Base-by-base conservation (phyloP, 2,888 invertebrate species). In the Molorchus minor region DNA sequence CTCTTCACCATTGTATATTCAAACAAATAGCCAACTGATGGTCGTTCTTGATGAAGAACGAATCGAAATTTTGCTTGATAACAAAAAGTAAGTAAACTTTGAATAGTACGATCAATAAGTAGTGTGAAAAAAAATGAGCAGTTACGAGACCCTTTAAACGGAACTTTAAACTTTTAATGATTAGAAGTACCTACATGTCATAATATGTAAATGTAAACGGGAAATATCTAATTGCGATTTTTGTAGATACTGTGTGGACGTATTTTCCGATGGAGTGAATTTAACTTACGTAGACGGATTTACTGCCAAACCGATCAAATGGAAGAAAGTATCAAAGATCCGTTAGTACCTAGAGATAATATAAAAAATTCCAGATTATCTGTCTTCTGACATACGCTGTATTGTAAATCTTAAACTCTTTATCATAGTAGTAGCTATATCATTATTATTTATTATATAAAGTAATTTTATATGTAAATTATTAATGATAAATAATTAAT, bases 191-290 rank as follows among this genome's bases (percentile, higher is more conserved):
- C n/a, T n/a, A n/a, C n/a, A n/a, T n/a, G n/a, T n/a, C n/a, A n/a
- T n/a, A n/a, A n/a, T 33, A 33, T 33, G 33, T 33, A 7, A 2
- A 5, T 33, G 33, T 3, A 7, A 5, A 33, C 10, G n/a, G n/a
- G n/a, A n/a, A n/a, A n/a, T n/a, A n/a, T n/a, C n/a, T n/a, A n/a
- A n/a, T n/a, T 38, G 4, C 30, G 30, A 16, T 20, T 45, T 56
- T 64, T 61, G 45, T 25, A 68, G 66, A 19, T 68, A 66, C 21
- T 68, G 68, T 8, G 20, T 66, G 10, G 68, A 68, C 38, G 8
- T 41, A 33, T 66, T 68, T 56, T 65, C 62, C 5, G 45, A 66
- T 20, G 64, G 62, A 12, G 38, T 7, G 7, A 40, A 55, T 7
- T 12, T 43, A 5, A 36, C 51, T 8, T 57, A 58, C 3, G 41